Evolutionary conservation across 64 coral and sea anemone genomes (phyloP).

Genomic region (Dendronephthya gigantea): DNA sequence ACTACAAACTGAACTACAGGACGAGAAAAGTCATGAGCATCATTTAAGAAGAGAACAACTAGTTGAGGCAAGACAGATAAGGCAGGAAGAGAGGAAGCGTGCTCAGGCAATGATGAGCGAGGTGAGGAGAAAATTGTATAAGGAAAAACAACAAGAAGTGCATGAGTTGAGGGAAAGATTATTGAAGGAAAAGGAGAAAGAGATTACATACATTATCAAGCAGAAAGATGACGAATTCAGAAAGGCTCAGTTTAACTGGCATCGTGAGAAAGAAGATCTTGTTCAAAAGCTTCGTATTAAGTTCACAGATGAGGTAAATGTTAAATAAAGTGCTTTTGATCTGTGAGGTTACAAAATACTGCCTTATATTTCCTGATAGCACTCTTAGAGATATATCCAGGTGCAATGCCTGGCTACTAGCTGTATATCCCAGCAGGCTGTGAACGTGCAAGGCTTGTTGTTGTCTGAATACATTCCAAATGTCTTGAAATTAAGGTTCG

Average conservation of each 20-base stretch:
- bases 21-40: constrained; percentile 52
- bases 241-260: constrained; percentile 62
- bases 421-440: too few species aligned
- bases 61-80: constrained; percentile 50
- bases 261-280: constrained; percentile 78
- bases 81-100: constrained; percentile 70
- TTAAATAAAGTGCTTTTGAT: too few species aligned
- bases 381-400: too few species aligned
- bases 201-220: constrained; percentile 60
- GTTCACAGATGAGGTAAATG: constrained; percentile 44
- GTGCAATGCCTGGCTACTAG: too few species aligned
- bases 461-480: too few species aligned
- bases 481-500: too few species aligned
- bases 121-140: constrained; percentile 67
- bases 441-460: too few species aligned
- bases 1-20: constrained; percentile 70
- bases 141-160: constrained; percentile 69
- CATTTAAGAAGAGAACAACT: constrained; percentile 67
- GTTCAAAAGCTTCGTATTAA: constrained; percentile 53
- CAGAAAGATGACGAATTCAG: constrained; percentile 79
- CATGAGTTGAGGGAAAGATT: constrained; percentile 61
- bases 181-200: constrained; percentile 86
- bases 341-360: too few species aligned
- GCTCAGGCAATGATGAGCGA: constrained; percentile 48
- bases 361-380: too few species aligned